A percentile compares a stretch with the other conserved stretches of the same genome.
These are phyloP conservation scores for Carassius gibelio DNA, from an alignment of 2,113 vertebrate genomes.

Conservation along the genomic window DNA sequence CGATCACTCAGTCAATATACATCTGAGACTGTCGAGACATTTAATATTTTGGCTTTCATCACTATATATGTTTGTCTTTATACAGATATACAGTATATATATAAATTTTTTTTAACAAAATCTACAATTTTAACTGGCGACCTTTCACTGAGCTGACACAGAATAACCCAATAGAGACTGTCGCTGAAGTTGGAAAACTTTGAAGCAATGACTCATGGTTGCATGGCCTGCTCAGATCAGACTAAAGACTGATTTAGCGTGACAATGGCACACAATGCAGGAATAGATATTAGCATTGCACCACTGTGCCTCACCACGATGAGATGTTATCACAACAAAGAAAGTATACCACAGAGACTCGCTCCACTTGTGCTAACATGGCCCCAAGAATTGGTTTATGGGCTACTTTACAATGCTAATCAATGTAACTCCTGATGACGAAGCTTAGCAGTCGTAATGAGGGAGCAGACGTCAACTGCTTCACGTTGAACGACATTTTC, in stretches of 20 bases:
- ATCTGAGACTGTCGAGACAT: too few species aligned
- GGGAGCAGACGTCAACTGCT: background rate
- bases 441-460: slow-evolving; percentile 21
- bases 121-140: too few species aligned
- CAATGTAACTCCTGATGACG: background rate
- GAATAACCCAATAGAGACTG: background rate
- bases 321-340: slow-evolving; percentile 18
- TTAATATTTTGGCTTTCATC: too few species aligned
- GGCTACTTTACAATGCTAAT: slow-evolving; percentile 1
- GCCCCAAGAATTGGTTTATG: background rate
- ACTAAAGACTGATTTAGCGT: background rate
- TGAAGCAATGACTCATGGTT: slow-evolving; percentile 4
- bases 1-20: too few species aligned
- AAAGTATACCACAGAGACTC: background rate
- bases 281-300: slow-evolving; percentile 40
- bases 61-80: too few species aligned
- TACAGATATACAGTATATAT: too few species aligned
- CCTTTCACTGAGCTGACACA: too few species aligned
- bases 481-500: background rate
- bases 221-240: background rate
- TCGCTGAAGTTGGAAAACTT: background rate
- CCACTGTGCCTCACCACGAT: slow-evolving; percentile 4
- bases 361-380: background rate
- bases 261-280: slow-evolving; percentile 6
- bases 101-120: too few species aligned